Evolutionary conservation across 1,140 invertebrate species (phyloP).

Genomic region (Lordiphosa stackelbergi): DNA sequence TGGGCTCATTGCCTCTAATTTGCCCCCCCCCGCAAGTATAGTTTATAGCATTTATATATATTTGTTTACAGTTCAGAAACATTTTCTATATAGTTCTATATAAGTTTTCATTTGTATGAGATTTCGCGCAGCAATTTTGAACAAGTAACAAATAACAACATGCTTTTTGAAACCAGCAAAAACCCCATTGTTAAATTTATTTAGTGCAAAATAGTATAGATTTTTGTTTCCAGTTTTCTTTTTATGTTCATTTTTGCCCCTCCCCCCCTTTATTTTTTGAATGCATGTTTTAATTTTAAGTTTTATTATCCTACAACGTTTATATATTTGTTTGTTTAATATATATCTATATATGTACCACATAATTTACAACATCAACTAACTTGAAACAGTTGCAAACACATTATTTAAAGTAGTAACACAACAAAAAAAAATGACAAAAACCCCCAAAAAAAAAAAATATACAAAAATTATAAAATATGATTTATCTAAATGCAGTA

Average conservation of each 20-base stretch:
- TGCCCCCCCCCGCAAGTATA: constrained; percentile 38
- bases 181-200: background rate
- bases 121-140: constrained; percentile 69
- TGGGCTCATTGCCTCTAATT: no score
- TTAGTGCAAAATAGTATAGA: constrained; percentile 9
- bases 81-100: constrained; percentile 38
- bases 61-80: background rate
- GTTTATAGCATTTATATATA: constrained; percentile 60
- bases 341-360: background rate
- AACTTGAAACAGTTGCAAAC: constrained; percentile 26
- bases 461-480: constrained; percentile 15
- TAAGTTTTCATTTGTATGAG: constrained; percentile 64
- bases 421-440: constrained; percentile 29
- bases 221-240: constrained; percentile 6
- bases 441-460: constrained; percentile 6
- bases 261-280: background rate
- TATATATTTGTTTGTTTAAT: constrained; percentile 43
- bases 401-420: constrained; percentile 55
- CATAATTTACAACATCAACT: constrained; percentile 12
- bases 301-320: constrained; percentile 16
- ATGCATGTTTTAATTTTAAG: constrained; percentile 3
- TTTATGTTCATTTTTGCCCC: no score
- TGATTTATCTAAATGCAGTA: constrained; percentile 60
- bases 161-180: background rate
- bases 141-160: constrained; percentile 32